Evolutionary conservation across 2,888 invertebrate species (phyloP).

Genomic region (Ommatoiulus sabulosus): DNA sequence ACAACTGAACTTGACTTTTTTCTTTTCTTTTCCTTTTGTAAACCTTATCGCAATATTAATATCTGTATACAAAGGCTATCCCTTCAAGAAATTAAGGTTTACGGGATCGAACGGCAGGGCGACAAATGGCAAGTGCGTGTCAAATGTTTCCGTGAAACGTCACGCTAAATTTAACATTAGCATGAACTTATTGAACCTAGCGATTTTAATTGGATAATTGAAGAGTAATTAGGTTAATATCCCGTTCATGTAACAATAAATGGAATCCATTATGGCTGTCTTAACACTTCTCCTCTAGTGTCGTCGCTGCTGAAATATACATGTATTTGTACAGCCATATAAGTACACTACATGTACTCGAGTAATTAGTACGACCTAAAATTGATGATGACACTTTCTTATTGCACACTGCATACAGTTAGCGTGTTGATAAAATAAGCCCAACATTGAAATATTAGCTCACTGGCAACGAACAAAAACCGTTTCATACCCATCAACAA

Average conservation of each 20-base stretch:
- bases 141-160: no score
- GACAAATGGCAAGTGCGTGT: no score
- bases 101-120: no score
- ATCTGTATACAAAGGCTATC: no score
- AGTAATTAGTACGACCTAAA: neutral
- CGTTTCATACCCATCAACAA: neutral
- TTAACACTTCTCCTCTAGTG: neutral
- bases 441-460: neutral
- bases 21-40: no score
- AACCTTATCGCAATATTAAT: no score
- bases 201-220: neutral
- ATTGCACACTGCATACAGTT: neutral
- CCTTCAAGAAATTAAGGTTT: no score
- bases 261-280: no score
- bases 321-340: neutral
- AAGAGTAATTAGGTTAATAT: neutral
- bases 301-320: neutral
- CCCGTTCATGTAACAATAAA: neutral
- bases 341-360: no score
- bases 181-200: no score
- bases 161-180: no score
- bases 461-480: neutral
- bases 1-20: no score
- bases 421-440: neutral
- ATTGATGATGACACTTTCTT: neutral